These are phyloP conservation scores for Percopsis omiscomaycus DNA, from an alignment of 2,797 vertebrate genomes.

Conservation along the genomic window DNA sequence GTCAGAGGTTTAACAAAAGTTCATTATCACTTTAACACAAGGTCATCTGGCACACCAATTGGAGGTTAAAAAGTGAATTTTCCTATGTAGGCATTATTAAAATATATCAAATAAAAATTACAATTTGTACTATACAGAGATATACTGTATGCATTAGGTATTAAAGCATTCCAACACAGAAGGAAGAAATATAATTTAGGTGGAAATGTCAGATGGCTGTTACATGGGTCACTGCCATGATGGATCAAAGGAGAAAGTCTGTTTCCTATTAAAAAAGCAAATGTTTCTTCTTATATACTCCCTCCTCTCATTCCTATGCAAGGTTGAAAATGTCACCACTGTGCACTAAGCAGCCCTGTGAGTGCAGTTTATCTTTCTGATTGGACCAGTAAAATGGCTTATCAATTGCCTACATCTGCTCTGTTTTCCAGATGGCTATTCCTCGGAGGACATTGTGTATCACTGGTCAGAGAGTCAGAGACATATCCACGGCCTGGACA, in stretches of 20 bases:
- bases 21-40: no score
- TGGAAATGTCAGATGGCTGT: background rate
- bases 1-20: no score
- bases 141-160: background rate
- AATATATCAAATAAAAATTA: no score
- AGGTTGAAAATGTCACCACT: background rate
- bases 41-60: no score
- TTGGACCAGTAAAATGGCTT: slow-evolving; percentile 1
- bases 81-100: no score
- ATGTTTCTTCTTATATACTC: no score
- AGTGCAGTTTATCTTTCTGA: background rate
- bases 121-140: no score
- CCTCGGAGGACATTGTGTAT: slow-evolving; percentile 95
- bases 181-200: background rate
- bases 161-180: background rate
- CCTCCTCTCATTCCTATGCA: background rate
- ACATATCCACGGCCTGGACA: slow-evolving; percentile 93
- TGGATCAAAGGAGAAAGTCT: background rate
- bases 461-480: slow-evolving; percentile 96
- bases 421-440: slow-evolving; percentile 88
- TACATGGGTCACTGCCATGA: background rate
- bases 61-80: no score
- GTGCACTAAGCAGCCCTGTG: background rate
- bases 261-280: slow-evolving; percentile 1
- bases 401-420: slow-evolving; percentile 19